These are phyloP conservation scores for Drosophila sp. DNA, from an alignment of 1,140 invertebrate genomes.

Conservation along the genomic window DNA sequence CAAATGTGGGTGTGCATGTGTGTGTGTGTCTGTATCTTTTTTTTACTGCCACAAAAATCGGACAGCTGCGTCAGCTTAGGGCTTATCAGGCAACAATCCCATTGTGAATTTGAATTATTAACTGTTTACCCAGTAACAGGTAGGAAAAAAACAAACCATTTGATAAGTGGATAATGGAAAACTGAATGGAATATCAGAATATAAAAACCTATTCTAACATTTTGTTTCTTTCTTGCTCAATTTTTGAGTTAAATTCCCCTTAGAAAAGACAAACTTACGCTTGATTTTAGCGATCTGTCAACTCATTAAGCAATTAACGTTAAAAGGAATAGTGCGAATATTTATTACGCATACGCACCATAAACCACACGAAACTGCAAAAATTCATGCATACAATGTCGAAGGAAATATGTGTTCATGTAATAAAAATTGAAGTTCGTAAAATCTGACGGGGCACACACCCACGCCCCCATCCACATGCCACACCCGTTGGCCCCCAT, in stretches of 20 bases:
- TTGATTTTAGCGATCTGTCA: conserved; percentile 27
- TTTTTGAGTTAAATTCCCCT: background rate
- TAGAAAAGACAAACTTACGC: background rate
- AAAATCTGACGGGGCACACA: conserved; percentile 36
- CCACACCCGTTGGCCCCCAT: background rate
- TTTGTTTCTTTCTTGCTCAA: no score
- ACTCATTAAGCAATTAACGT: conserved; percentile 37
- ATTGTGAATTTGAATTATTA: no score
- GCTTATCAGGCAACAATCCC: no score
- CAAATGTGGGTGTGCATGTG: conserved; percentile 32
- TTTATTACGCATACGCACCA: conserved; percentile 73
- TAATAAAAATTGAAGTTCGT: conserved; percentile 68
- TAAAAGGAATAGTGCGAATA: conserved; percentile 34
- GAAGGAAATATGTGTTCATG: conserved; percentile 47
- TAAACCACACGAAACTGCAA: conserved; percentile 57
- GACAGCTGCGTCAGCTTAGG: conserved; percentile 3
- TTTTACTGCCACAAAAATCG: background rate
- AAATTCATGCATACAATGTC: conserved; percentile 59
- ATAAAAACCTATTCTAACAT: no score
- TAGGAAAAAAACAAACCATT: no score
- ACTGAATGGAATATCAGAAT: no score
- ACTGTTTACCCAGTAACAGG: no score
- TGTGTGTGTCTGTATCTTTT: background rate
- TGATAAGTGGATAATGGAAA: no score
- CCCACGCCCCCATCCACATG: conserved; percentile 1